phyloP scores from a whole-genome alignment of 2,888 invertebrate genomes.

The Globia sparganii region DNA sequence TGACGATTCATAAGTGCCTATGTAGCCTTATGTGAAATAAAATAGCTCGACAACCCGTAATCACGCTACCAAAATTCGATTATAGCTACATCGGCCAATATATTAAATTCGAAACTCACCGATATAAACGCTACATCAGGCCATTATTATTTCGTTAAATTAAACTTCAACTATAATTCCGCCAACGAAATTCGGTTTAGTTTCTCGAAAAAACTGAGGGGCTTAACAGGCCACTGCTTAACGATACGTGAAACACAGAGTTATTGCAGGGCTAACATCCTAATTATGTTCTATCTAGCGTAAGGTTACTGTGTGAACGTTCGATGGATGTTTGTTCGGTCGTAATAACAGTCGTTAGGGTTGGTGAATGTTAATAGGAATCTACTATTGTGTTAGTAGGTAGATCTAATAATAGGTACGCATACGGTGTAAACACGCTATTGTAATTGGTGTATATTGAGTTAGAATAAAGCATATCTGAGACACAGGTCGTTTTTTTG shows the following conservation, averaged over 20 bases:
- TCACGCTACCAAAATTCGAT: slow-evolving; percentile 11
- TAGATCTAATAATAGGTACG: slow-evolving; percentile 3
- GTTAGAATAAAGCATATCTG: neutral
- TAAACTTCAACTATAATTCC: slow-evolving; percentile 44
- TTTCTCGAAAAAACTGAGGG: slow-evolving; percentile 47
- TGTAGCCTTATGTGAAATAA: no score
- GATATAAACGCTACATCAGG: slow-evolving; percentile 28
- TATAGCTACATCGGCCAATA: slow-evolving; percentile 4
- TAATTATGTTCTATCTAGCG: slow-evolving; percentile 73
- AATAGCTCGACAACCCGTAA: neutral
- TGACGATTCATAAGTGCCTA: no score
- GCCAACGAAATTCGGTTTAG: slow-evolving; percentile 33
- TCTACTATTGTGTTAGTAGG: slow-evolving; percentile 40
- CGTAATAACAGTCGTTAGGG: slow-evolving; percentile 40
- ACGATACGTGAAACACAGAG: slow-evolving; percentile 73
- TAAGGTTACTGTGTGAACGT: slow-evolving; percentile 64
- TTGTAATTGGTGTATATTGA: neutral
- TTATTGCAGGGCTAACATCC: slow-evolving; percentile 71
- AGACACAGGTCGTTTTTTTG: neutral
- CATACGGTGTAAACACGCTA: neutral
- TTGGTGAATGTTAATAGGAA: slow-evolving; percentile 41
- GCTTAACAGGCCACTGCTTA: slow-evolving; percentile 58
- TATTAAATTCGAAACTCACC: slow-evolving; percentile 17
- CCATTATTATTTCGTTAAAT: slow-evolving; percentile 45
- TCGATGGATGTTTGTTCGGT: slow-evolving; percentile 52